Base-by-base conservation (phyloP, 2,113 vertebrate species). In the Coryphaenoides rupestris region DNA sequence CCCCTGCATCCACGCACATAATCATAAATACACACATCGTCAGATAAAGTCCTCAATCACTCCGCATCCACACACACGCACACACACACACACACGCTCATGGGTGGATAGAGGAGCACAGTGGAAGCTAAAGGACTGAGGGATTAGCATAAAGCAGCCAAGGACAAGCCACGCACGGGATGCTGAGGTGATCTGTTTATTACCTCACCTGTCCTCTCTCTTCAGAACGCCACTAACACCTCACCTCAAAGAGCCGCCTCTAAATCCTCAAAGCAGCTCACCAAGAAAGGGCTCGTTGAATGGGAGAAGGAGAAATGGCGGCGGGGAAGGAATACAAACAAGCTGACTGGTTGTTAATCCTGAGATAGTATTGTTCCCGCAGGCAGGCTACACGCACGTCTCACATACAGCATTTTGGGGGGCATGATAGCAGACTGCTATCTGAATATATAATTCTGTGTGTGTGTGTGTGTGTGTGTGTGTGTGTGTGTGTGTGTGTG, bases 161-260 rank as follows among this genome's bases (percentile, higher is more conserved):
- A 73, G 72, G 65, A 75, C 68, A 66, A 21, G 55, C 47, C 55
- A 72, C 55, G 60, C 75, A 59, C 75, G 1, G 55, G 56, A 54
- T 19, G 60, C 16, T 70, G 74, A 66, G 66, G 62, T 69, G 73
- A 85, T 63, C 75, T 68, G 73, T 75, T 72, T n/a, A n/a, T n/a
- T n/a, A n/a, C n/a, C n/a, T n/a, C n/a, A n/a, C n/a, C n/a, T n/a
- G 40, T 74, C 67, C 72, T 73, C 19, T 74, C 55, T 73, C 60
- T 80, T 24, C 19, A 64, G 84, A 83, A 82, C 78, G 74, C 83
- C 77, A 85, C 33, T 12, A 59, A 66, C 64, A 55, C 56, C 73
- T 73, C 66, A 64, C 75, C 81, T 81, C 64, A 66, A 21, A 76
- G 57, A 52, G 69, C 65, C 59, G 55, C 54, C 65, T 68, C 57